These are phyloP conservation scores for Epistrophe grossulariae DNA, from an alignment of 2,888 invertebrate species.

Conservation along the genomic window DNA sequence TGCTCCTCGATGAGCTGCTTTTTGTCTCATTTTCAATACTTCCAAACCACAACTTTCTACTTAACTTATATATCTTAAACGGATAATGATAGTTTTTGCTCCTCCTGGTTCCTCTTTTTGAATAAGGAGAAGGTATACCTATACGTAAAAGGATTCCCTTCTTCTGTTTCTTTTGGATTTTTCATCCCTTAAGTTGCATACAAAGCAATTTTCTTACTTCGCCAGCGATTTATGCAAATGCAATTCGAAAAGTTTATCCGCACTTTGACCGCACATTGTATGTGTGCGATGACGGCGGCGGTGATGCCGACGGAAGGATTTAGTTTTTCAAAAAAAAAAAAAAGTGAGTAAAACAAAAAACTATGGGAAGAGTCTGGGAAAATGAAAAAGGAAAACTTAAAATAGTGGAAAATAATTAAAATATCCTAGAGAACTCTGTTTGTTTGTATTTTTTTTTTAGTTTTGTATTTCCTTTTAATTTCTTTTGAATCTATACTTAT, in stretches of 20 bases:
- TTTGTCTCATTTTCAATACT: conserved; percentile 60
- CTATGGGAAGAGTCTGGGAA: neutral
- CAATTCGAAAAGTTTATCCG: conserved; percentile 74
- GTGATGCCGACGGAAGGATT: neutral
- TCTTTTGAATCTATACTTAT: conserved; percentile 9
- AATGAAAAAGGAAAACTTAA: conserved; percentile 22
- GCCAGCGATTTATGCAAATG: conserved; percentile 75
- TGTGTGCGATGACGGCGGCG: neutral
- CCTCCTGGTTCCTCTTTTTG: neutral
- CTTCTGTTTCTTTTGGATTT: conserved; percentile 11
- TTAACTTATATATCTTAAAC: conserved; percentile 74
- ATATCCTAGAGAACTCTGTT: conserved; percentile 67
- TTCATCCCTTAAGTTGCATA: conserved; percentile 49
- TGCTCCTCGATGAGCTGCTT: neutral
- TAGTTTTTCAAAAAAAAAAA: conserved; percentile 29
- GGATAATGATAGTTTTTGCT: conserved; percentile 73
- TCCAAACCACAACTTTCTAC: conserved; percentile 69
- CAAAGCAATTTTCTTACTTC: conserved; percentile 74
- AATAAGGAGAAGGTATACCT: conserved; percentile 1
- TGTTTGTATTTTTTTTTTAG: conserved; percentile 20
- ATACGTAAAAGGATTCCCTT: conserved; percentile 25
- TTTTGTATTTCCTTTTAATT: conserved; percentile 37
- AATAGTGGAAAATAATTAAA: conserved; percentile 73
- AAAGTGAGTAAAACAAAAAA: neutral
- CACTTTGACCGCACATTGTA: conserved; percentile 64